Evolutionary conservation across 1,140 invertebrate species (phyloP).

Genomic region (Zaprionus ghesquierei): DNA sequence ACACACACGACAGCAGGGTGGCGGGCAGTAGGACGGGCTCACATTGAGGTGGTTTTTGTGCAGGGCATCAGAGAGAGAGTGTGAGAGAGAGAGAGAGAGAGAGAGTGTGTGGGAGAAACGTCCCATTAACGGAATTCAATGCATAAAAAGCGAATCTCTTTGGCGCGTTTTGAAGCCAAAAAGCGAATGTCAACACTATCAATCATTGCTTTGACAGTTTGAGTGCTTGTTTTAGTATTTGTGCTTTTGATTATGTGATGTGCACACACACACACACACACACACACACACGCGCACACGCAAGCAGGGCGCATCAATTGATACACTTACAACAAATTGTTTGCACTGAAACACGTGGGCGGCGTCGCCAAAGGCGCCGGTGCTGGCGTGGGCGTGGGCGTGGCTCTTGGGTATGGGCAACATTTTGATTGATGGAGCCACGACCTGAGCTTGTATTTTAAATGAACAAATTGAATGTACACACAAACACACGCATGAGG

Average conservation of each 20-base stretch:
- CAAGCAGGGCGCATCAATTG: slow-evolving; percentile 57
- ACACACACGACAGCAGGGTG: slow-evolving; percentile 18
- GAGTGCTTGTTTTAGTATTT: slow-evolving; percentile 81
- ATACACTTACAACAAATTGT: slow-evolving; percentile 77
- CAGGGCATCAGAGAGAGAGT: too few relatives aligned
- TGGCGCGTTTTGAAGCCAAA: slow-evolving; percentile 64
- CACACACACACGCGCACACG: slow-evolving; percentile 4
- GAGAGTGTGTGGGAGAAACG: slow-evolving; percentile 55
- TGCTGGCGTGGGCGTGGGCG: not conserved
- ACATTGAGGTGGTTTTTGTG: slow-evolving; percentile 3
- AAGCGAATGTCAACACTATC: slow-evolving; percentile 81
- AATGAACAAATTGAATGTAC: slow-evolving; percentile 74
- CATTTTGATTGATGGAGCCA: slow-evolving; percentile 67
- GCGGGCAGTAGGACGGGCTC: not conserved
- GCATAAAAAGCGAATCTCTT: slow-evolving; percentile 60
- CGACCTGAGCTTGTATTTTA: slow-evolving; percentile 69
- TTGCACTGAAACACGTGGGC: slow-evolving; percentile 56
- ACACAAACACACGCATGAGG: not conserved
- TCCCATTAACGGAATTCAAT: slow-evolving; percentile 75
- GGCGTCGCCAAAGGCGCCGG: not conserved
- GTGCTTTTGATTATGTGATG: slow-evolving; percentile 79
- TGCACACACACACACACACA: slow-evolving; percentile 26
- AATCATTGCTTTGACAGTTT: slow-evolving; percentile 81
- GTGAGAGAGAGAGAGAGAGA: too few relatives aligned
- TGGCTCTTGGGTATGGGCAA: not conserved